phyloP scores from a whole-genome alignment of 1,140 invertebrate species.

The Rhyacophila brunnea region DNA sequence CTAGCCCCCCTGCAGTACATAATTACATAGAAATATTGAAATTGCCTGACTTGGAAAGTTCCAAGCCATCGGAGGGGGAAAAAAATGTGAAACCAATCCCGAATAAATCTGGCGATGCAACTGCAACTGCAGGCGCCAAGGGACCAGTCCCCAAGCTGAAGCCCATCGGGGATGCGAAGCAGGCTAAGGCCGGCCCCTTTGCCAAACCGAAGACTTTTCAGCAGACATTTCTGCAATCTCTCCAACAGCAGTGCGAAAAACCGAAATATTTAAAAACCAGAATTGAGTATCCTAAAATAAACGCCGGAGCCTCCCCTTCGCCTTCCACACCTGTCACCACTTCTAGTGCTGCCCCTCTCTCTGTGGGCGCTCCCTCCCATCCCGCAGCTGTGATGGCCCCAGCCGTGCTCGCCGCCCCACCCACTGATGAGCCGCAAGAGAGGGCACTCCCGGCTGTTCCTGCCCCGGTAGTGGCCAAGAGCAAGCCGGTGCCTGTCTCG shows the following conservation, averaged over 20 bases:
- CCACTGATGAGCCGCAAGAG: no score
- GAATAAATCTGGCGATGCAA: conserved; percentile 33
- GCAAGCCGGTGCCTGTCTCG: conserved; percentile 15
- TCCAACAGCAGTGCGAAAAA: conserved; percentile 48
- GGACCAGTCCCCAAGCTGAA: conserved; percentile 54
- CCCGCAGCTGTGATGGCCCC: not conserved
- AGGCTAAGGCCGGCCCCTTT: conserved; percentile 44
- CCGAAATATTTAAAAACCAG: conserved; percentile 50
- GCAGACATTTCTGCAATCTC: conserved; percentile 53
- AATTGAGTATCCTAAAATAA: conserved; percentile 49
- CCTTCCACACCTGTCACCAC: not conserved
- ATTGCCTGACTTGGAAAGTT: conserved; percentile 49
- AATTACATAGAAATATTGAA: conserved; percentile 62
- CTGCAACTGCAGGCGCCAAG: conserved; percentile 45
- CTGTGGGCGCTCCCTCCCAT: not conserved
- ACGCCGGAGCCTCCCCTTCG: conserved; percentile 44
- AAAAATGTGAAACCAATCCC: conserved; percentile 40
- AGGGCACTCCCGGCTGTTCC: not conserved
- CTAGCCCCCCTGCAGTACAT: conserved; percentile 55
- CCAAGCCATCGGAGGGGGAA: conserved; percentile 40
- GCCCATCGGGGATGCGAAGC: conserved; percentile 52
- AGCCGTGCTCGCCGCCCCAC: no score
- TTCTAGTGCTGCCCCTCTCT: not conserved
- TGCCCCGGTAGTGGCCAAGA: not conserved
- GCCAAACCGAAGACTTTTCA: conserved; percentile 51